A percentile compares a stretch with the other conserved stretches of the same genome.
Conservation (phyloP, 1,140 invertebrate genomes). For the Cydia pomonella region DNA sequence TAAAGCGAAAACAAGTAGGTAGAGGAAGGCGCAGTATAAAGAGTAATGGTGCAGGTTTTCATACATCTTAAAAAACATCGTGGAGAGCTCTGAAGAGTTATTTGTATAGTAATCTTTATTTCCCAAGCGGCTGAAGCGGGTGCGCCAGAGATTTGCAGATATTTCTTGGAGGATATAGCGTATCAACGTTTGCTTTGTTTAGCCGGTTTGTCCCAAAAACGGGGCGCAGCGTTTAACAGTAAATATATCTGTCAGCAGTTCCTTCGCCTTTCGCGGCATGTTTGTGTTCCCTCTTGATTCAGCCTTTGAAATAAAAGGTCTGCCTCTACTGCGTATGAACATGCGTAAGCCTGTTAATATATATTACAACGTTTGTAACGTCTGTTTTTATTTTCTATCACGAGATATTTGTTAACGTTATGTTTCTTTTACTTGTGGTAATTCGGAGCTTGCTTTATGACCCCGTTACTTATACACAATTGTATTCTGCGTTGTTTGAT, state of each 20-base stretch:
- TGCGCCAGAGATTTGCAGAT: slow-evolving; percentile 44
- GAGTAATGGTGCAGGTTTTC: slow-evolving; percentile 61
- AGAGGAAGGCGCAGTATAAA: slow-evolving; percentile 42
- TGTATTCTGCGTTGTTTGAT: neutral
- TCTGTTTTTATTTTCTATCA: slow-evolving; percentile 22
- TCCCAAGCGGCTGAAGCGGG: slow-evolving; percentile 41
- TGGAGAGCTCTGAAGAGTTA: slow-evolving; percentile 47
- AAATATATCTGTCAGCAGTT: slow-evolving; percentile 41
- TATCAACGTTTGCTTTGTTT: slow-evolving; percentile 47
- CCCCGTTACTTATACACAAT: neutral
- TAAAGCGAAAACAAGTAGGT: slow-evolving; percentile 42
- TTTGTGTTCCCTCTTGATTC: slow-evolving; percentile 36
- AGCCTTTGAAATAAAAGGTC: slow-evolving; percentile 27
- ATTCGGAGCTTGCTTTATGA: neutral
- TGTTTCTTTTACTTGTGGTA: neutral
- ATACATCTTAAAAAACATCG: slow-evolving; percentile 53
- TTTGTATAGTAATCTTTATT: slow-evolving; percentile 55
- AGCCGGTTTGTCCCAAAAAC: slow-evolving; percentile 31
- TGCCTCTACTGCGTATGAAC: slow-evolving; percentile 12
- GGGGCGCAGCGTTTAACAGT: slow-evolving; percentile 38
- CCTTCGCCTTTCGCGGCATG: slow-evolving; percentile 35
- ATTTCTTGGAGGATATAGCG: slow-evolving; percentile 44
- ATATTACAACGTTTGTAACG: neutral
- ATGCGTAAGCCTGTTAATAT: slow-evolving; percentile 22
- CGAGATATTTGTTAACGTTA: neutral